Evolutionary conservation across 2,888 invertebrate species (phyloP).

Genomic region (Ctenicera cuprea): DNA sequence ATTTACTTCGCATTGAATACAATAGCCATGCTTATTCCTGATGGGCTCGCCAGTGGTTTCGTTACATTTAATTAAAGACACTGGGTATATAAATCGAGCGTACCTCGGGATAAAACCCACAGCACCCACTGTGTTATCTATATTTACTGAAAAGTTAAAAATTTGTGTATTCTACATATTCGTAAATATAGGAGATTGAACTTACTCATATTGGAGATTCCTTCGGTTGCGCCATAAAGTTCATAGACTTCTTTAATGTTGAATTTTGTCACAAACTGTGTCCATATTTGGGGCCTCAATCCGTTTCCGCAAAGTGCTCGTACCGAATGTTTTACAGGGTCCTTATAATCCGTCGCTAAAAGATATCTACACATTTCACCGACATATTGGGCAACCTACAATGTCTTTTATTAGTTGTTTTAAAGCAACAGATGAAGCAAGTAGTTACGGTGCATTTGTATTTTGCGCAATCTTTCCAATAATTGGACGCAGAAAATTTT

Average conservation of each 20-base stretch:
- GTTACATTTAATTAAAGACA: constrained; percentile 79
- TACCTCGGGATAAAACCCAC: constrained; percentile 91
- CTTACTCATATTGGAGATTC: constrained; percentile 93
- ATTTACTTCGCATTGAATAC: constrained; percentile 87
- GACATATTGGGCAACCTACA: constrained; percentile 89
- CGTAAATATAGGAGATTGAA: not conserved
- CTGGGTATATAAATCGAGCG: constrained; percentile 77
- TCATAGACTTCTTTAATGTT: constrained; percentile 82
- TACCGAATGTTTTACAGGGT: constrained; percentile 80
- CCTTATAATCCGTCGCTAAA: constrained; percentile 80
- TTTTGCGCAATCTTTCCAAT: constrained; percentile 94
- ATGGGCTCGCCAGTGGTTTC: constrained; percentile 84
- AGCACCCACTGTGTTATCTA: constrained; percentile 91
- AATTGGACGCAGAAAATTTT: constrained; percentile 96
- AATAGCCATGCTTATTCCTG: constrained; percentile 82
- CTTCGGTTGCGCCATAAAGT: constrained; percentile 98
- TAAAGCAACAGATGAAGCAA: not conserved
- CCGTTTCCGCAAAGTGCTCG: constrained; percentile 96
- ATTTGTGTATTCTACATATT: not conserved
- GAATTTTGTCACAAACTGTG: constrained; percentile 87
- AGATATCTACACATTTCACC: constrained; percentile 94
- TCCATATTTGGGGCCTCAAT: constrained; percentile 95
- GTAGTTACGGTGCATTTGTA: constrained; percentile 89
- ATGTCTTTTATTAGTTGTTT: not conserved
- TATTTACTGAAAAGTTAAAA: constrained; percentile 83